Percentiles rank a stretch among this genome's conserved stretches.
Evolutionary conservation across 23 tunicate species (phyloP).

Genomic region (Halocynthia aurantium): DNA sequence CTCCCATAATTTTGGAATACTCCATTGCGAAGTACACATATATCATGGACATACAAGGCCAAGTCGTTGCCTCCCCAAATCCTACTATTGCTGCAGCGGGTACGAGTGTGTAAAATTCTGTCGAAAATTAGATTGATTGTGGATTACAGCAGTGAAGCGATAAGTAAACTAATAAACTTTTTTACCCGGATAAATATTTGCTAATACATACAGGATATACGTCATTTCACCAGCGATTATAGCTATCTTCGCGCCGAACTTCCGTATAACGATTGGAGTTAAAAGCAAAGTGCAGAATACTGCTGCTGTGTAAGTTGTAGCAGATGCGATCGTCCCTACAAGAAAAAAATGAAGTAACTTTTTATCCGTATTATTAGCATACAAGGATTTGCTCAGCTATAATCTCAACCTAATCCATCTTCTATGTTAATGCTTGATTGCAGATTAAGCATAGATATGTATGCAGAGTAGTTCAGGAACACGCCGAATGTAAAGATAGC

Average conservation of each 20-base stretch:
- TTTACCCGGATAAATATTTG: constrained; percentile 18
- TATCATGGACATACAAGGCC: constrained; percentile 16
- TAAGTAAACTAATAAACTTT: background rate
- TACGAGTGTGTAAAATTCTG: constrained; percentile 24
- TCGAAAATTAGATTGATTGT: background rate
- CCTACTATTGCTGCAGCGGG: constrained; percentile 30
- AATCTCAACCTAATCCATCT: constrained; percentile 6
- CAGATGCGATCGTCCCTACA: constrained; percentile 1
- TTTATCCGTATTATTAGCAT: background rate
- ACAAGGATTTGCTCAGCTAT: background rate
- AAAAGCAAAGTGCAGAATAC: background rate
- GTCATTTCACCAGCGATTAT: constrained; percentile 10
- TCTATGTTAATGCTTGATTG: constrained; percentile 6
- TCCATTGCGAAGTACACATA: constrained; percentile 1
- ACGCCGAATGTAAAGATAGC: background rate
- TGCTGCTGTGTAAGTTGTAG: background rate
- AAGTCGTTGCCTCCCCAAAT: constrained; percentile 11
- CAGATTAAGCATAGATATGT: background rate
- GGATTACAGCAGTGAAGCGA: background rate
- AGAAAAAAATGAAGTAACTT: background rate
- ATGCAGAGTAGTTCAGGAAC: background rate
- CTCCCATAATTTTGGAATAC: background rate
- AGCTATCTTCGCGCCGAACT: constrained; percentile 2
- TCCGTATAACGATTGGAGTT: constrained; percentile 7
- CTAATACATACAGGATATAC: constrained; percentile 12